Evolutionary conservation across 2,797 vertebrate species (phyloP).

Genomic region (Vireo griseus): DNA sequence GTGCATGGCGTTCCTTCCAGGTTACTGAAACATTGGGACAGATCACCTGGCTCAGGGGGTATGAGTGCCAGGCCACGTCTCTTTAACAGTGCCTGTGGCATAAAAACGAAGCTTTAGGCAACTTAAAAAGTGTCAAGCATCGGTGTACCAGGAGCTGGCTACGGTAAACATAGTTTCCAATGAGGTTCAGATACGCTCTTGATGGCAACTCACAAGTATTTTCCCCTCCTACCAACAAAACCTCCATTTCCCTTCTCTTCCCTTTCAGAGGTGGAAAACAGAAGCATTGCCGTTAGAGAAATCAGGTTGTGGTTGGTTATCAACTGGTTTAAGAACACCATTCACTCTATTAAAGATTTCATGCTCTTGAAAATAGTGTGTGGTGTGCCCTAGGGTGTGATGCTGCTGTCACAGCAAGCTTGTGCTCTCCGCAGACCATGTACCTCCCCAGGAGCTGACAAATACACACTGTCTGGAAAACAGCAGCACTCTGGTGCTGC

Average conservation of each 20-base stretch:
- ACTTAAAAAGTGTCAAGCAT: not conserved
- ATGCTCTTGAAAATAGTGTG: not conserved
- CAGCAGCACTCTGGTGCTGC: not conserved
- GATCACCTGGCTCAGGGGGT: not conserved
- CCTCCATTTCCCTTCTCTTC: not conserved
- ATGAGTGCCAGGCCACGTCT: not conserved
- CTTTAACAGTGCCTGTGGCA: not conserved
- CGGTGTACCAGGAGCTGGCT: not conserved
- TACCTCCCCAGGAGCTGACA: not conserved
- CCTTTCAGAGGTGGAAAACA: not conserved
- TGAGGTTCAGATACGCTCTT: not conserved
- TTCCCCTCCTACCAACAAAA: not conserved
- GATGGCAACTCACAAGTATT: not conserved
- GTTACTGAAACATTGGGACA: not conserved
- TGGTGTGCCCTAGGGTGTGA: not conserved
- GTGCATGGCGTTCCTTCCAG: not conserved
- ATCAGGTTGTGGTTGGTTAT: not conserved
- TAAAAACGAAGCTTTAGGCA: not conserved
- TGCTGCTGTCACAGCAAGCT: not conserved
- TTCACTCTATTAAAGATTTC: not conserved
- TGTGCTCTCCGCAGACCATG: fast-evolving
- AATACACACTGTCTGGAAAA: not conserved
- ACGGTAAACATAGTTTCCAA: not conserved
- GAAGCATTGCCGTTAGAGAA: not conserved
- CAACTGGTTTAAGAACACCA: not conserved